Base-by-base conservation (phyloP, 92 coral and sea anemone genomes). In the Porites lobata region DNA sequence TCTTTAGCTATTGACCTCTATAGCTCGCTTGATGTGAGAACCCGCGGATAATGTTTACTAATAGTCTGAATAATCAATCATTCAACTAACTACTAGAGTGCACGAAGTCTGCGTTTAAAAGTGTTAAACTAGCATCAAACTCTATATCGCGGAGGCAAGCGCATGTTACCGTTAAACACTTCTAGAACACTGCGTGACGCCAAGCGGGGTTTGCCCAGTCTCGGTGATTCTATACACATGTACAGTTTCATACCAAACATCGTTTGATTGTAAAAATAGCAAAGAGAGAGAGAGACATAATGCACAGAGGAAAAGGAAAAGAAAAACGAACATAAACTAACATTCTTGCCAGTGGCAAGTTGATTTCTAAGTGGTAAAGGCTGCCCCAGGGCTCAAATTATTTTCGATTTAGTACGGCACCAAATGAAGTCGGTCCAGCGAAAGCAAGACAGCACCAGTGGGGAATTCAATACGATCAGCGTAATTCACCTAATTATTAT, bases 201-300 rank as follows among this genome's bases (percentile, higher is more conserved):
- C 61, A 26, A 56, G 77, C 67, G 78, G 86, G 86, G 86, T 82
- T 82, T 82, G 86, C 86, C 86, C 86, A 58, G 78, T 69, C 77
- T 38, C 47, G 62, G 59, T 18, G 73, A 24, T 61, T 4, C 32
- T 29, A 29, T 29, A 29, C 32, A 29, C 32, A 29, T 29, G 3
- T 29, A 29, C 32, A 29, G 32, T 29, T 29, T 29, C 32, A 29
- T 29, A 29, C 32, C 32, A 29, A 29, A 29, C 32, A 29, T 29
- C 32, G 32, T 29, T 29, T 29, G 32, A 29, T 2, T 29, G 32
- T 29, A 29, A 29, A 29, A 43, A 50, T 47, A 43, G 9, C 12
- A 24, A 47, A 78, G 13, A 47, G 8, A 7, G 9, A 14, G 9
- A 14, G 38, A 9, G 15, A 24, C 71, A 9, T 9, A 50, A 26